Base-by-base conservation (phyloP, 2,113 vertebrate species). In the Orientallactaga bullata region DNA sequence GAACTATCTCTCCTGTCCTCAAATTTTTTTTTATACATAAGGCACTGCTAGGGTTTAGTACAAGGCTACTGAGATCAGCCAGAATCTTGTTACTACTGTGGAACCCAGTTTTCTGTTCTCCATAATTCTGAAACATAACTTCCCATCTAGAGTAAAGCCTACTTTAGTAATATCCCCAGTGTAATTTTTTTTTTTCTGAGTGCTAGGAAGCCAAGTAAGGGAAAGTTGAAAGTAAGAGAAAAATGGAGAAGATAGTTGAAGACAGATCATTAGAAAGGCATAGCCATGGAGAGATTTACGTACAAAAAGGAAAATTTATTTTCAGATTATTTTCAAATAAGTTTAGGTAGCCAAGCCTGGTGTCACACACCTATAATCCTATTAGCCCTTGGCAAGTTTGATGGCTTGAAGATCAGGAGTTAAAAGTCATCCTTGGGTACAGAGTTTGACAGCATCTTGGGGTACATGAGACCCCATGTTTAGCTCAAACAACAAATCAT, bases 91-190 rank as follows among this genome's bases (percentile, higher is more conserved):
- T 30, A 60, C 3, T 35, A 71, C 28, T 51, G 1, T 35, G 55
- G 11, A 92, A 66, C 9, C 10, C 7, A n/a, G 21, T 13, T 30
- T 30, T 71, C 69, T 95, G 94, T 95, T 95, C 92, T 96, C 96
- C 94, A 39, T 95, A 94, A 94, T 96, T 94, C 96, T 96, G 96
- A 96, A 94, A 7, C 7, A 39, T 66, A 37, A 23, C 37, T 82
- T 30, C n/a, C 20, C 60, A 66, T 51, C 26, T 79, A 74, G 32
- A 88, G 35, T 21, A 51, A 76, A 66, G 18, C n/a, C 16, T 91
- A 78, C 73, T 85, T 91, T 51, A 80, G 15, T 65, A 55, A 47
- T 32, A 55, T 39, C 39, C 61, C 24, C 65, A 35, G 20, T 61
- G 18, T 63, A 84, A 85, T 63, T 82, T 58, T 60, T 88, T 69